A percentile compares a stretch with the other conserved stretches of the same genome.
These are phyloP conservation scores for Chaetops frenatus DNA, from an alignment of 2,113 vertebrate genomes.

Conservation along the genomic window DNA sequence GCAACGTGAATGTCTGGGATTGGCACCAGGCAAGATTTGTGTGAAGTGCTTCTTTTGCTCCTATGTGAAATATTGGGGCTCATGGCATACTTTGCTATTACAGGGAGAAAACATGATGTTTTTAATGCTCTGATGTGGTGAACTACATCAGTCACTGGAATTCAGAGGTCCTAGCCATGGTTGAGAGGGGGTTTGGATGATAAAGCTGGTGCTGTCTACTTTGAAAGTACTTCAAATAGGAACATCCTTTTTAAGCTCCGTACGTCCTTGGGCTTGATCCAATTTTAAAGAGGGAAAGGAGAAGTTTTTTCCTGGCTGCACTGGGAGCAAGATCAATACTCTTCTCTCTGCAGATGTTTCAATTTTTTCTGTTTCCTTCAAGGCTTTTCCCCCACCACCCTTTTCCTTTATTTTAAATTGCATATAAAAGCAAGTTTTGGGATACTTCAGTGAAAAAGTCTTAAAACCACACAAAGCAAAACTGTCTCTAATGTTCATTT, in stretches of 20 bases:
- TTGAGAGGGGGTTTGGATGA: neutral
- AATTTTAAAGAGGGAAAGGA: neutral
- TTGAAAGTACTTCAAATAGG: neutral
- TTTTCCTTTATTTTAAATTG: neutral
- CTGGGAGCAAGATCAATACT: neutral
- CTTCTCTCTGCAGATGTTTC: neutral
- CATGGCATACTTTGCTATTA: neutral
- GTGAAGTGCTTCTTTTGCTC: neutral
- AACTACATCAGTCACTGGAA: neutral
- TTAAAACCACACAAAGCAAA: neutral
- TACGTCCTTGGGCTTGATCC: neutral
- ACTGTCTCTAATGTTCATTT: neutral
- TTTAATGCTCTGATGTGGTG: neutral
- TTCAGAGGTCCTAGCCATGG: neutral
- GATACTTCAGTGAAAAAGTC: neutral
- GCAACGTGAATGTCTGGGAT: neutral
- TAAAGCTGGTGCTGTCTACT: neutral
- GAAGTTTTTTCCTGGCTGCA: neutral
- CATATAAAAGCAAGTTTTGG: neutral
- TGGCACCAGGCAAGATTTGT: neutral
- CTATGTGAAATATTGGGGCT: neutral
- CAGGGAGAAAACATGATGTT: neutral
- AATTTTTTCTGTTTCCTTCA: neutral
- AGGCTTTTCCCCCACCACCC: rapidly evolving
- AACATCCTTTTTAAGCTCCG: neutral